These are phyloP conservation scores for Zoanthus solanderi DNA, from an alignment of 92 coral and sea anemone genomes.

Conservation along the genomic window DNA sequence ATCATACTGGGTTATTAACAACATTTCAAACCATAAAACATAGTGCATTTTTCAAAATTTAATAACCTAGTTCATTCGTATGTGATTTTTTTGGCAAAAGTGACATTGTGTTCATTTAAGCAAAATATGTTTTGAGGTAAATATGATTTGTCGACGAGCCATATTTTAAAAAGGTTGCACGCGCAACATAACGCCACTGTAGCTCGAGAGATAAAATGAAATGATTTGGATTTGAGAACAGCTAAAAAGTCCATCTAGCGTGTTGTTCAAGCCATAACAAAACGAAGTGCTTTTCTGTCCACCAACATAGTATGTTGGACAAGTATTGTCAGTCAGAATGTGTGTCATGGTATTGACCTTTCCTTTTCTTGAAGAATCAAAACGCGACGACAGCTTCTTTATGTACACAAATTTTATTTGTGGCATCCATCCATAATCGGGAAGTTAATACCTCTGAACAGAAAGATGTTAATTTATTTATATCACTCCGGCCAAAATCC, in stretches of 20 bases:
- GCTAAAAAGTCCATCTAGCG: not conserved
- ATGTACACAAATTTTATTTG: conserved; percentile 12
- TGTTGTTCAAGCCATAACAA: not conserved
- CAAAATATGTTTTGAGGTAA: too few relatives aligned
- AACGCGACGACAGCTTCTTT: conserved; percentile 25
- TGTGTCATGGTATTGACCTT: conserved; percentile 30
- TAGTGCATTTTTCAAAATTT: too few relatives aligned
- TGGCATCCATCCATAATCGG: not conserved
- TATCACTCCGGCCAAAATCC: not conserved
- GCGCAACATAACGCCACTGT: not conserved
- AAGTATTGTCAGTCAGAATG: conserved; percentile 4
- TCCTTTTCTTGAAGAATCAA: not conserved
- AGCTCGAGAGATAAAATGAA: not conserved
- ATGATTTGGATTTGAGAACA: not conserved
- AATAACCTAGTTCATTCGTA: too few relatives aligned
- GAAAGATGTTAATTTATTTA: not conserved
- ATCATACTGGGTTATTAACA: too few relatives aligned
- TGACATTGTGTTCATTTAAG: too few relatives aligned
- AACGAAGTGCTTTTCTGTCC: conserved; percentile 9
- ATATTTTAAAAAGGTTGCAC: too few relatives aligned
- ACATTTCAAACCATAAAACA: too few relatives aligned
- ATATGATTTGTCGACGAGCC: too few relatives aligned
- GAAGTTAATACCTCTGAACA: not conserved
- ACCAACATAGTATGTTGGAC: conserved; percentile 2
- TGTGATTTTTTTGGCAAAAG: too few relatives aligned